Evolutionary conservation across 92 coral and sea anemone species (phyloP), one percentile per base, ranked within the genome.

Genomic region (Chrysogorgia sp.): DNA sequence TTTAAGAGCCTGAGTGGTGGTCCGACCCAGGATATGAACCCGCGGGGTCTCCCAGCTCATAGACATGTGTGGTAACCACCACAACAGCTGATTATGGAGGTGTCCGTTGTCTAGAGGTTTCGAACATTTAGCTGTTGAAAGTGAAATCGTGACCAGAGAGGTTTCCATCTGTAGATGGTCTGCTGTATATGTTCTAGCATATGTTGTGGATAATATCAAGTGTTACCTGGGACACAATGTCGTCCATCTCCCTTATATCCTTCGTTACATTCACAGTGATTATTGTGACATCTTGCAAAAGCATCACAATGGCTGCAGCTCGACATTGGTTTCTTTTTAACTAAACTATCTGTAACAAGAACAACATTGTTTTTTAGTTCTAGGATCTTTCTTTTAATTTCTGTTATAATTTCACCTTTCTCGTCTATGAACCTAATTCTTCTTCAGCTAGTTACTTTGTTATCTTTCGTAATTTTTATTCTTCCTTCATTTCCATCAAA

Each of bases 261-360:
- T 72, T 56, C 52, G 32, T 53, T 72, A 23, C 79, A 72, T 20
- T 22, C 24, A 23, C 79, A 72, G 10, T 72, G 79, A 17, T 55
- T 50, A 33, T 72, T 59, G 34, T 53, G 79, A 72, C 79, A 72
- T 43, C 79, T 32, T 52, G 79, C 79, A 72, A 48, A 72, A 9
- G 65, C 79, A 56, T 72, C 64, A 37, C 79, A 72, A 19, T 72
- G 79, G 33, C 29, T 21, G 65, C 79, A 72, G 20, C 28, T 55
- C 33, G 40, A n/a, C 34, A 21, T 21, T 14, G 58, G 40, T 14
- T 72, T 52, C 0, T 35, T 34, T 15, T 55, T 47, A 10, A 20
- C 15, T 9, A 53, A 28, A 9, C 33, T 41, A 49, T 55, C 65
- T 72, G 43, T 13, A 72, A 47, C 20, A 25, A 41, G 26, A 67